Evolutionary conservation across 2,797 vertebrate species (phyloP).

Genomic region (Microctenopoma lineatum): DNA sequence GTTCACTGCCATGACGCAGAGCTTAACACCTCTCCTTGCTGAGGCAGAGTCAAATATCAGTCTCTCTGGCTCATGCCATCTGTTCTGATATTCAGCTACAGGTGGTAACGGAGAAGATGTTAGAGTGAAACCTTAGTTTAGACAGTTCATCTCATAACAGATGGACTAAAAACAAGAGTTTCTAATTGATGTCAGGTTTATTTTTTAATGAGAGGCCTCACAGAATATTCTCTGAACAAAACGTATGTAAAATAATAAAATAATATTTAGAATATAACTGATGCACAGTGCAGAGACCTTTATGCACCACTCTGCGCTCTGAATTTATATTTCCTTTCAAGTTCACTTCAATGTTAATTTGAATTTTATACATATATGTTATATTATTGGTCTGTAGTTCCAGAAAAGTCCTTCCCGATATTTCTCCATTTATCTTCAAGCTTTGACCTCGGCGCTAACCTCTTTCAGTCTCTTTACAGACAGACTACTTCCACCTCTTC

Average conservation of each 20-base stretch:
- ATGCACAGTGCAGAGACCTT: background rate
- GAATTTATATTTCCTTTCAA: conserved; percentile 4
- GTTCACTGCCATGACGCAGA: conserved; percentile 8
- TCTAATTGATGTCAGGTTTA: conserved; percentile 47
- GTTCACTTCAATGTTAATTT: background rate
- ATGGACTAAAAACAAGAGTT: conserved; percentile 30
- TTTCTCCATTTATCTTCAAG: conserved; percentile 10
- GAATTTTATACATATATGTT: background rate
- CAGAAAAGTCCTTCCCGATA: background rate
- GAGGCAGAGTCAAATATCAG: conserved; percentile 39
- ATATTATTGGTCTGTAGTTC: background rate
- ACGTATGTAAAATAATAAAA: background rate
- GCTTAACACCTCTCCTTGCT: conserved; percentile 28
- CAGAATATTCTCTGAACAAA: background rate
- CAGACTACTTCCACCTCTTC: conserved; percentile 99
- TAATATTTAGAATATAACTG: background rate
- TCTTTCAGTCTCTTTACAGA: conserved; percentile 76
- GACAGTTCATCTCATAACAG: conserved; percentile 33
- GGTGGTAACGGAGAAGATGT: conserved; percentile 55
- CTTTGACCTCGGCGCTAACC: background rate
- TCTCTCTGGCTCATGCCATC: conserved; percentile 39
- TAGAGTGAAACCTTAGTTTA: conserved; percentile 34
- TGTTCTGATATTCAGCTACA: conserved; percentile 50
- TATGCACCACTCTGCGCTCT: background rate
- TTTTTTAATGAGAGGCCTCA: conserved; percentile 6